phyloP scores from a whole-genome alignment of 2,888 invertebrate species.

The Drosophila gaucha region DNA sequence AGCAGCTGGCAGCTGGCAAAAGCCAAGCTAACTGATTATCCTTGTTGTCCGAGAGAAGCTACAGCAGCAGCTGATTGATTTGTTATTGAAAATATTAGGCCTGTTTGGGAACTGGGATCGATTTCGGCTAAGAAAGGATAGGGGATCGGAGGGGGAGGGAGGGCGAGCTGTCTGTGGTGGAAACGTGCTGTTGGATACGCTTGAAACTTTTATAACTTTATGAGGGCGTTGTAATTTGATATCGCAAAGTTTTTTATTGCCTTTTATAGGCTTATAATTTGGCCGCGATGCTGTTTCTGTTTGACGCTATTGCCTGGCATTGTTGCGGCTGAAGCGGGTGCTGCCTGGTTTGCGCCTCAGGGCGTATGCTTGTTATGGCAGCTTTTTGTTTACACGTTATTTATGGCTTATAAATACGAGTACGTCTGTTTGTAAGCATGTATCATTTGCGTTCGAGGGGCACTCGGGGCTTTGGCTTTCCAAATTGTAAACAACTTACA shows the following conservation, averaged over 20 bases:
- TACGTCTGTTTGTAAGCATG: constrained; percentile 27
- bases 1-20: constrained; percentile 38
- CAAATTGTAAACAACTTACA: constrained; percentile 66
- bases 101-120: constrained; percentile 37
- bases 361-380: constrained; percentile 70
- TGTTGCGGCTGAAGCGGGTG: constrained; percentile 49
- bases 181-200: constrained; percentile 74
- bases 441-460: constrained; percentile 43
- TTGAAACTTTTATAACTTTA: constrained; percentile 79
- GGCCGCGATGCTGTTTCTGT: constrained; percentile 73
- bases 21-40: constrained; percentile 71
- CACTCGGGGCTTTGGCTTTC: constrained; percentile 30
- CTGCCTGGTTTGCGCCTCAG: constrained; percentile 43
- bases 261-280: constrained; percentile 80
- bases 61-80: constrained; percentile 72
- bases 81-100: constrained; percentile 81
- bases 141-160: background rate
- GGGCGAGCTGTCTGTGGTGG: constrained; percentile 9
- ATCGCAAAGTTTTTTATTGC: constrained; percentile 79
- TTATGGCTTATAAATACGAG: constrained; percentile 76
- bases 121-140: constrained; percentile 8
- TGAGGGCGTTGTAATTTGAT: constrained; percentile 79
- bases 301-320: constrained; percentile 40
- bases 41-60: constrained; percentile 64
- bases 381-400: constrained; percentile 77